Base-by-base conservation (phyloP, 2,113 vertebrate genomes). In the Mustela nigripes region DNA sequence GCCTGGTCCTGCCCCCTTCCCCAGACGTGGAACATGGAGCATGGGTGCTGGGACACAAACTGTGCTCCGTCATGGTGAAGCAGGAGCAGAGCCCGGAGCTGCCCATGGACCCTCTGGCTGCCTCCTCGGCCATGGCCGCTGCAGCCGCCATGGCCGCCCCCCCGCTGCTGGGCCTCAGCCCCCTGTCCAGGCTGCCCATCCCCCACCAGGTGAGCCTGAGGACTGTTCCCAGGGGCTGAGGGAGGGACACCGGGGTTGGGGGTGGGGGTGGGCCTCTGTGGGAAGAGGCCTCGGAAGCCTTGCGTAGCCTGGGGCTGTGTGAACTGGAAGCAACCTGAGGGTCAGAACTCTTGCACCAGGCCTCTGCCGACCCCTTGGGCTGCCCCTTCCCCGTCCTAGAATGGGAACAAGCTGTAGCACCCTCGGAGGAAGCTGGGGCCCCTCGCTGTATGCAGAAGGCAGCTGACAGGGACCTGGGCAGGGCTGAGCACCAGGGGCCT, bases 61-160 rank as follows among this genome's bases (percentile, higher is more conserved):
- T 99, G 82, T 99, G 99, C 63, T 99, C 99, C 97, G 99, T 99
- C 99, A 98, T 99, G 99, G 99, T 99, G 98, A 99, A 99, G 97
- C 99, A 99, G 98, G 99, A 99, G 98, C 99, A 99, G 89, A 99
- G 98, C 94, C 98, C 99, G 93, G 99, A 99, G 88, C 96, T 98
- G 80, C 97, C 99, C 7, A 94, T 98, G 58, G 97, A 97, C 98
- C 99, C 98, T 90, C 98, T 98, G 97, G 95, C 98, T 53, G 89
- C 98, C 97, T 98, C 99, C 92, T 98, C 99, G 4, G 91, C 99
- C 33, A 97, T 97, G 97, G 94, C 94, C 0, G 94, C 97, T 1
- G 89, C 95, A 6, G 98, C 97, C 0, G 7, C 98, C 71, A 92
- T 93, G 97, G 92, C 86, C 63, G 50, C 96, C 67, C 39, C 97